Percentiles rank a stretch among this genome's conserved stretches.
These are phyloP conservation scores for Parapristionchus giblindavisi DNA, from an alignment of 2,888 invertebrate genomes.

Conservation along the genomic window DNA sequence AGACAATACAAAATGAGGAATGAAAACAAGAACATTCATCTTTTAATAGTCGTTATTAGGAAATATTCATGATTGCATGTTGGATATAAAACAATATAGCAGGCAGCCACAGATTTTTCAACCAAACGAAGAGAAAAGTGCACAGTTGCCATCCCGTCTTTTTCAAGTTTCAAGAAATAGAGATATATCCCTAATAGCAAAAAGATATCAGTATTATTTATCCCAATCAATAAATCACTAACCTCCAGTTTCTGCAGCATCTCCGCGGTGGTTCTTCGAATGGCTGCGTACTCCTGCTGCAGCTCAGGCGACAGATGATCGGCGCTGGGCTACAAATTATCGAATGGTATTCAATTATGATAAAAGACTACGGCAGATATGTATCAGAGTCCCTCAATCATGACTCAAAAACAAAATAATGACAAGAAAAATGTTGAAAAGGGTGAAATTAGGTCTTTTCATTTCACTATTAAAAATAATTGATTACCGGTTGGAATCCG, in stretches of 20 bases:
- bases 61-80: neutral
- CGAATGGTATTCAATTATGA: neutral
- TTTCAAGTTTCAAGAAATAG: too few species aligned
- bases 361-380: neutral
- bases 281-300: slow-evolving; percentile 7
- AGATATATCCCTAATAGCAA: too few species aligned
- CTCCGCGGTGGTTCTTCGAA: neutral
- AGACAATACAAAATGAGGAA: neutral
- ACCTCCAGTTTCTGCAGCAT: slow-evolving; percentile 8
- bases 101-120: neutral
- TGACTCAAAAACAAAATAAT: too few species aligned
- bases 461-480: too few species aligned
- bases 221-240: neutral
- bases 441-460: too few species aligned
- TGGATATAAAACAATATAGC: neutral
- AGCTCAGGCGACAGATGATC: slow-evolving; percentile 23
- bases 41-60: neutral
- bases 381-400: neutral
- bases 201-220: too few species aligned
- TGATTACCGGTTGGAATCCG: too few species aligned
- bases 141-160: too few species aligned
- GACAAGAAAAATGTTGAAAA: too few species aligned
- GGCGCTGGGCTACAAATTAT: neutral
- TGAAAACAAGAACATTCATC: neutral
- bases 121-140: neutral